These are phyloP conservation scores for Elanus axillaris DNA, from an alignment of 2,113 vertebrate species.

Conservation along the genomic window DNA sequence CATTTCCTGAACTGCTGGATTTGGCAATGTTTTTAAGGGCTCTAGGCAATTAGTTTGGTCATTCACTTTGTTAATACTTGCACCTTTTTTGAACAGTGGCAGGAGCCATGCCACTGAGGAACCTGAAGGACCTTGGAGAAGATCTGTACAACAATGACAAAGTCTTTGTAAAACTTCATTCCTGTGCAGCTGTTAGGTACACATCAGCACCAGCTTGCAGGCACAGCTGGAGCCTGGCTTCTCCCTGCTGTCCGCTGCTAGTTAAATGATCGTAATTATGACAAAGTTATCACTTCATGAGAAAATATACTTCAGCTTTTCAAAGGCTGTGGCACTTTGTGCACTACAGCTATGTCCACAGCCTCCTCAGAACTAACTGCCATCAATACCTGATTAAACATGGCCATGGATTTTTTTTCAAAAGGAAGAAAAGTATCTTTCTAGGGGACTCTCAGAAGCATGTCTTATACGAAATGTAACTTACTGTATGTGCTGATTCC, in stretches of 20 bases:
- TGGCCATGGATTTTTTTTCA: neutral
- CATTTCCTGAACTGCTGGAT: neutral
- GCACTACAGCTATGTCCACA: neutral
- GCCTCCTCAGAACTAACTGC: neutral
- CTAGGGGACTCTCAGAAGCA: neutral
- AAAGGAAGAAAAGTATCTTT: neutral
- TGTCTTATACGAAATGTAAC: neutral
- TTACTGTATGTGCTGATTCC: neutral
- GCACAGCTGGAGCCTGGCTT: neutral
- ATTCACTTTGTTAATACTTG: neutral
- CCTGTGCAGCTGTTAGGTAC: neutral
- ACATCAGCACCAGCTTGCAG: neutral
- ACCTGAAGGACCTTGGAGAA: neutral
- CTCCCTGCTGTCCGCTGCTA: neutral
- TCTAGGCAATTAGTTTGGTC: neutral
- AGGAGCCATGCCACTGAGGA: neutral
- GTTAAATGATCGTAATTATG: neutral
- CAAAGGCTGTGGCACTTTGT: neutral
- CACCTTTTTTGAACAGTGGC: neutral
- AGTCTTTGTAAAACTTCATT: neutral
- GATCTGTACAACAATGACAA: neutral
- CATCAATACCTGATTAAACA: neutral
- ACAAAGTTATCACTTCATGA: neutral
- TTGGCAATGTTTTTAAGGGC: neutral
- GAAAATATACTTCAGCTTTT: neutral